Base-by-base conservation (phyloP, 1,140 invertebrate genomes). In the Planococcus citri region DNA sequence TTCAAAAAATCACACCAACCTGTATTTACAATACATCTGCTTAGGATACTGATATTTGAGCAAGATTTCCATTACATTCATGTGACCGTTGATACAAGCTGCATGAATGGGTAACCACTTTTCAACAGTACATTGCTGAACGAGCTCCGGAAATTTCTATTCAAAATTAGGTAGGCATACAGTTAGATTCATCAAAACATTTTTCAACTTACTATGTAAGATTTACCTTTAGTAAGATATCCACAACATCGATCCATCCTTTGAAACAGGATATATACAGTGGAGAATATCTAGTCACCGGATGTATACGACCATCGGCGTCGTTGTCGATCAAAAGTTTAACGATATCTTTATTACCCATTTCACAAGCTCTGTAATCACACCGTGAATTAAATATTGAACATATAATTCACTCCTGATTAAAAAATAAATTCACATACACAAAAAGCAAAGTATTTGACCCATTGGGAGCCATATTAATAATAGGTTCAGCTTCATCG, bases 91-190 rank as follows among this genome's bases (percentile, higher is more conserved):
- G 70, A 94, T 92, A 72, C 88, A 90, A 37, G 92, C 92, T 6
- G 92, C 93, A 80, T 98, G 95, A 25, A 97, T 82, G 0, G 95
- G 93, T 60, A 96, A 79, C 89, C 93, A 94, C 74, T 87, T 86
- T 77, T 97, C 94, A 0, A 96, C 91, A 0, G 94, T 97, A 57
- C 86, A 82, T 75, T 87, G 85, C 80, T 86, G 80, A 8, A 84
- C 79, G 38, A 87, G 76, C 69, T 82, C 78, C 22, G 86, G 86
- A 76, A 85, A 87, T 77, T 80, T 82, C 83, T 86, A 14, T 61
- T 72, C 27, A 68, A 33, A 25, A 10, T n/a, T n/a, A n/a, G n/a
- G n/a, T n/a, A n/a, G n/a, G n/a, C 27, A 29, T 57, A 70, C 17
- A 58, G 17, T 27, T 17, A 29, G 58, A n/a, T 57, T 21, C 51